Evolutionary conservation across 2,888 invertebrate species (phyloP), one percentile per base, ranked within the genome.

Genomic region (Dione vanillae): DNA sequence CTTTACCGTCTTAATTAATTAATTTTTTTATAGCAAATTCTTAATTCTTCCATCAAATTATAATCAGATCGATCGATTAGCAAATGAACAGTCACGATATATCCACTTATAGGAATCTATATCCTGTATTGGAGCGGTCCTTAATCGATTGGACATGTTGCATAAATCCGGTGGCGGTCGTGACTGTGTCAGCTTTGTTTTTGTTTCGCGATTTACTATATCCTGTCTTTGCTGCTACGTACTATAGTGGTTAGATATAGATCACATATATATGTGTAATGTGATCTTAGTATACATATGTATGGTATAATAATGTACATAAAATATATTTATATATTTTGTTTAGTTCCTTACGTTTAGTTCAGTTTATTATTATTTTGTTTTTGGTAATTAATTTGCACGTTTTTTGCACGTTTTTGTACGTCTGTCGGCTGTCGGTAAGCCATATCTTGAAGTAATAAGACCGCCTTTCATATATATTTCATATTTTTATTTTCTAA

Each of bases 151-250:
- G 64, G 37, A 35, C 62, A 37, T 19, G 35, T 49, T 49, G 49
- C 64, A 43, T 37, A 52, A 52, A 68, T 68, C 68, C 68, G 68
- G 68, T 64, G 62, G 62, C 68, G 54, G 45, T 40, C 68, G 62
- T 51, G 68, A 64, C 62, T 62, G 47, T 62, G 68, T 62, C 43
- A 49, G 43, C 40, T 51, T 59, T 61, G 52, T 43, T 68, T 68
- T 62, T 64, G 62, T 68, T 62, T 62, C 12, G 49, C 64, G 52
- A 68, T 61, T 54, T 68, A 20, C 49, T 43, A 67, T 56, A 54
- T 64, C 41, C 43, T 43, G 51, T 45, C 37, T 66, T 19, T 56
- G 35, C 9, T 49, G 19, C 16, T 45, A 11, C n/a, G n/a, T 19
- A 20, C n/a, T 43, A 19, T 41, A 10, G 35, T 19, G 6, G 20